Base-by-base conservation (phyloP, 2,797 vertebrate genomes). In the Fundulus diaphanus region DNA sequence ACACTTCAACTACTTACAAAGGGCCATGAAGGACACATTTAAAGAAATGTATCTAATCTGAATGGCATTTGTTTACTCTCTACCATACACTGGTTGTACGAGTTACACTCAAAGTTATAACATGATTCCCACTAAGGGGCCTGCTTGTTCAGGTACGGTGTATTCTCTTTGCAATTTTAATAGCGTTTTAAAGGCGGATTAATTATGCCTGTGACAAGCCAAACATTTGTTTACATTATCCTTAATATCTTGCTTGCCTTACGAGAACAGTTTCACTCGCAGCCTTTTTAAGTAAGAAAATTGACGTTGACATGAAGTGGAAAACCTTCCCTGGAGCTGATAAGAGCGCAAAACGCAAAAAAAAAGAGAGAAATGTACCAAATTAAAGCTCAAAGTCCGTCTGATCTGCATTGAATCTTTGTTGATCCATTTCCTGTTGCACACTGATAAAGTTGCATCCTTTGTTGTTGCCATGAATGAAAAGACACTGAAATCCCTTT, bases 11-110 rank as follows among this genome's bases (percentile, higher is more conserved):
- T 76, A 84, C 84, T 89, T 88, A 91, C 87, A 90, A 89, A 86
- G 74, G 79, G 85, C 90, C 87, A 86, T 88, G 89, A 89, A 94
- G 91, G 89, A 86, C 83, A 85, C 88, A 84, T 93, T 93, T 83
- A 85, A 92, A 92, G 92, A 90, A 90, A 88, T 93, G 90, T 91
- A 89, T 90, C 87, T 85, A 49, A 77, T 88, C 63, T 85, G 87
- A 90, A 80, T 68, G 68, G 74, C 31, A 9, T 73, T 72, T 69
- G 80, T 93, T 90, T 89, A 81, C 87, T 81, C 35, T 79, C n/a
- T 66, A 27, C 51, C 65, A 79, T 72, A 44, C 56, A 35, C 67
- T 29, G 48, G 57, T 76, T 80, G 75, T 86, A 83, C 75, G 68
- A 49, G 31, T 57, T 44, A 61, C 73, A 77, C 65, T 76, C 67